These are phyloP conservation scores for Sebastes kiyomatsui DNA, from an alignment of 2,797 vertebrate species.

Conservation along the genomic window DNA sequence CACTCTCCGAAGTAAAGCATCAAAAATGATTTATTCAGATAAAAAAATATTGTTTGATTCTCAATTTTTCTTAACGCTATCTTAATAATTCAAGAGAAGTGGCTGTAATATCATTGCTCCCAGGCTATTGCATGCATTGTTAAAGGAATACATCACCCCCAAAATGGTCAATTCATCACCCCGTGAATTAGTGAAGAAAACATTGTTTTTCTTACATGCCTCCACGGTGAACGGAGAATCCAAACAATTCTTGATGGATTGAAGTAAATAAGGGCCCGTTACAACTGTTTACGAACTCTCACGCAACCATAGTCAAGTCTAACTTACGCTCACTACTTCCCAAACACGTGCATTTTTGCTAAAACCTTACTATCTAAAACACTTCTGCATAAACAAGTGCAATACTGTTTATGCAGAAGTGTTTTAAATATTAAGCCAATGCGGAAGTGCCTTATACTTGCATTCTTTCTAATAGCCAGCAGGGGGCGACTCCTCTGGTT, in stretches of 20 bases:
- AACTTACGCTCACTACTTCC: background rate
- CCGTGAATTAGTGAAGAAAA: no score
- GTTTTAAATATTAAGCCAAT: background rate
- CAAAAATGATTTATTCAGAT: background rate
- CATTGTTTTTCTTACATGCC: no score
- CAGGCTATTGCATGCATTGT: background rate
- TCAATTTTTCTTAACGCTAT: background rate
- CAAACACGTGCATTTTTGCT: background rate
- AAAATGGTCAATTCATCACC: no score
- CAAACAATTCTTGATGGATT: no score
- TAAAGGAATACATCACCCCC: background rate
- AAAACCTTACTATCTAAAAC: background rate
- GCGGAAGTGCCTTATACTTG: background rate
- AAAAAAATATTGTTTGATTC: background rate
- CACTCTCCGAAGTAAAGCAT: background rate
- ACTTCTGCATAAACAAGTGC: background rate
- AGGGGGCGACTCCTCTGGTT: no score
- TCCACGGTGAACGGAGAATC: no score
- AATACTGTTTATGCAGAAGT: background rate
- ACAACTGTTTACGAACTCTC: no score
- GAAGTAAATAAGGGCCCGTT: no score
- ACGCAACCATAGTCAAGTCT: background rate
- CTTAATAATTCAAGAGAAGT: background rate
- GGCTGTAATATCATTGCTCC: background rate
- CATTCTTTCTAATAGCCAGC: background rate